phyloP scores from a whole-genome alignment of 2,113 vertebrate genomes.

The Neodontobutis hainanensis region DNA sequence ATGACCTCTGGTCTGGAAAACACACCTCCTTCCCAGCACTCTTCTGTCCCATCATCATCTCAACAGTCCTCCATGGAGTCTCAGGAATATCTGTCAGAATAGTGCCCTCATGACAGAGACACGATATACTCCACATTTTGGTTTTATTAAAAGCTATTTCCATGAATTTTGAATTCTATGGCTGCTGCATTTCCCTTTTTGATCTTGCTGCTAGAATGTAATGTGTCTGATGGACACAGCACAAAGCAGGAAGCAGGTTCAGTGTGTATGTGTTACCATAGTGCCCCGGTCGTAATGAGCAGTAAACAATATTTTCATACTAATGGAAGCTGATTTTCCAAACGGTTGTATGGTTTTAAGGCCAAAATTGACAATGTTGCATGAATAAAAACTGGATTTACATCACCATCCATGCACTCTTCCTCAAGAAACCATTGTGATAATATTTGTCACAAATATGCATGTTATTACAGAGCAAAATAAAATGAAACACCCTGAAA shows the following conservation, averaged over 20 bases:
- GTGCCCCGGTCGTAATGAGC: constrained; percentile 25
- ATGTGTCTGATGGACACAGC: constrained; percentile 2
- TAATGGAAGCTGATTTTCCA: constrained; percentile 8
- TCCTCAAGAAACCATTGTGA: background rate
- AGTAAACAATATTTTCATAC: background rate
- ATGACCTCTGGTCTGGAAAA: constrained; percentile 82
- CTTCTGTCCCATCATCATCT: constrained; percentile 68
- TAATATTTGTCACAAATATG: background rate
- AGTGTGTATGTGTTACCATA: constrained; percentile 21
- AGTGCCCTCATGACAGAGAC: background rate
- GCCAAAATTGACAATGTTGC: background rate
- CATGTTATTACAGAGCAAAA: background rate
- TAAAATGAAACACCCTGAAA: background rate
- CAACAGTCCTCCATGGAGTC: constrained; percentile 68
- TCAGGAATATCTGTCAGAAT: constrained; percentile 68
- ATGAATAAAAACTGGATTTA: constrained; percentile 1
- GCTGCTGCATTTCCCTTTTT: constrained; percentile 15
- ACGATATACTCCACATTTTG: constrained; percentile 1
- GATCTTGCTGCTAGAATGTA: background rate
- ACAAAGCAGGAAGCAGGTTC: no score
- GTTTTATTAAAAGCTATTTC: constrained; percentile 13
- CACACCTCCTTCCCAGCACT: constrained; percentile 66
- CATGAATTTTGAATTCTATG: constrained; percentile 11
- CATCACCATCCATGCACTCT: constrained; percentile 4
- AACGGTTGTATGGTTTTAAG: constrained; percentile 4